phyloP scores from a whole-genome alignment of 2,888 invertebrate species.

The Lutraria lutraria region DNA sequence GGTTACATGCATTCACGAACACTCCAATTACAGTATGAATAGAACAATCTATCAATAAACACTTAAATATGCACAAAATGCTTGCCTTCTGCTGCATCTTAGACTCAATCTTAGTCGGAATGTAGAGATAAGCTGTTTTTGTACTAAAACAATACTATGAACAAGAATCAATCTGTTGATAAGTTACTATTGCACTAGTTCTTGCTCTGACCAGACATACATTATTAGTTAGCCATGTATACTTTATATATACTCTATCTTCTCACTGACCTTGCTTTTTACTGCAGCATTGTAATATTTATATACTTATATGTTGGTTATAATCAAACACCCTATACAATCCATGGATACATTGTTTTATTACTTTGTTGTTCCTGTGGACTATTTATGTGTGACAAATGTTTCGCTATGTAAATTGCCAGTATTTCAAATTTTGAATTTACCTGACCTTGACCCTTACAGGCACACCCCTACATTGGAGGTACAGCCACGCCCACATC shows the following conservation, averaged over 20 bases:
- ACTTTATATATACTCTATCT: background rate
- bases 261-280: background rate
- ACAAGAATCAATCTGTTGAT: background rate
- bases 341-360: background rate
- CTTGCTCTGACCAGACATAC: no score
- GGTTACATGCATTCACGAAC: no score
- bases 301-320: background rate
- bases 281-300: background rate
- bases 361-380: no score
- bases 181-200: background rate
- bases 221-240: no score
- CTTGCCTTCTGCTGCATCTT: background rate
- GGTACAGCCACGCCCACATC: conserved; percentile 76
- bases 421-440: background rate
- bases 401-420: background rate
- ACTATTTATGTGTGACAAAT: background rate
- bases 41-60: no score
- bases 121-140: background rate
- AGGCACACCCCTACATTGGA: conserved; percentile 79
- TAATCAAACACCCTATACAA: background rate
- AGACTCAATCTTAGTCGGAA: background rate
- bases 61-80: background rate
- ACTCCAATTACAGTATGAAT: no score
- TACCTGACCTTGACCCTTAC: conserved; percentile 51
- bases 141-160: background rate